Evolutionary conservation across 2,113 vertebrate genomes (phyloP).

Genomic region (Tragelaphus buxtoni): DNA sequence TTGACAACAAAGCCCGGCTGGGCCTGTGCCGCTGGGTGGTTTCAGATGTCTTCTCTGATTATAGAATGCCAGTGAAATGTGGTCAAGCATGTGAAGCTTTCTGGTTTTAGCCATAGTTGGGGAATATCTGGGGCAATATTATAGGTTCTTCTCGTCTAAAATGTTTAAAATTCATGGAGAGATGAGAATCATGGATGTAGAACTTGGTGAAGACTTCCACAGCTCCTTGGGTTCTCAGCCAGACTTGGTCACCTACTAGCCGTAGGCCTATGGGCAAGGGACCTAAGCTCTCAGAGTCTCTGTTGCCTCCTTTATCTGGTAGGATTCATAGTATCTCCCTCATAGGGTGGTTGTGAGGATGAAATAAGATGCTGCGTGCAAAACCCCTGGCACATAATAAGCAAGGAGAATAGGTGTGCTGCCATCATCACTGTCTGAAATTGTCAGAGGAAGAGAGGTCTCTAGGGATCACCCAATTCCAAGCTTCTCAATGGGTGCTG

Average conservation of each 20-base stretch:
- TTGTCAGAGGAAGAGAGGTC: not conserved
- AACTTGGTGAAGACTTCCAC: not conserved
- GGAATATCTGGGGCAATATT: not conserved
- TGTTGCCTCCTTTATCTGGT: not conserved
- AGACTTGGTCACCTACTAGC: not conserved
- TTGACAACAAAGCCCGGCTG: not conserved
- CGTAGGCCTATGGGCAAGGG: not conserved
- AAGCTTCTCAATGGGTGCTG: not conserved
- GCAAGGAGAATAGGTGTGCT: not conserved
- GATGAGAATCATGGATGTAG: not conserved
- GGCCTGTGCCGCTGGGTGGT: not conserved
- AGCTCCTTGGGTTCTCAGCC: not conserved
- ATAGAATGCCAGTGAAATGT: not conserved
- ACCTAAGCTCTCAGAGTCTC: not conserved
- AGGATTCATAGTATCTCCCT: not conserved
- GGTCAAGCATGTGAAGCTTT: not conserved
- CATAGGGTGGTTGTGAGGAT: not conserved
- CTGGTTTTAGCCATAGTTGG: not conserved
- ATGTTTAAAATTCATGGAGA: not conserved
- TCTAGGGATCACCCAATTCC: not conserved
- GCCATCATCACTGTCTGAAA: not conserved
- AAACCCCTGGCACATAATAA: not conserved
- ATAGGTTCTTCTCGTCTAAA: not conserved
- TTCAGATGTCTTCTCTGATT: slow-evolving; percentile 30
- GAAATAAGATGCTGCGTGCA: not conserved